Evolutionary conservation across 2,113 vertebrate species (phyloP).

Genomic region (Pteropus alecto): DNA sequence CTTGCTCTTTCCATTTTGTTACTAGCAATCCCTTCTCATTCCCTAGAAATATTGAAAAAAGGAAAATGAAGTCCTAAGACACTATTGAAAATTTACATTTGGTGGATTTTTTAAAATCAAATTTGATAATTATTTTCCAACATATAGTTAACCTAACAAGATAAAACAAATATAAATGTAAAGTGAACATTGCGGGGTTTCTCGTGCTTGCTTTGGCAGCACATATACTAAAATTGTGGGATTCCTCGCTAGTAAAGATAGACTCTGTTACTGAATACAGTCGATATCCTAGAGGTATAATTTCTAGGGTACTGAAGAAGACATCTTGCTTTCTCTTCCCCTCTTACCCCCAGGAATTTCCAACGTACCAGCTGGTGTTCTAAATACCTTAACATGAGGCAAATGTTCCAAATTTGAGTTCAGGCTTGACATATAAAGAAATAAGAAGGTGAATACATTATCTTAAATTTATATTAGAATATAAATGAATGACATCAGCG

Average conservation of each 20-base stretch:
- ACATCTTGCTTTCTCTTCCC: not conserved
- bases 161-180: not conserved
- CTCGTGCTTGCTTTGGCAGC: not conserved
- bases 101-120: not conserved
- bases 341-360: not conserved
- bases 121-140: not conserved
- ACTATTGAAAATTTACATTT: not conserved
- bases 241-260: not conserved
- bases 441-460: not conserved
- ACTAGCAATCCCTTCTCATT: not conserved
- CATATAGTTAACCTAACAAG: not conserved
- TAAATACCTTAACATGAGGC: not conserved
- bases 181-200: not conserved
- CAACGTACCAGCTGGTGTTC: not conserved
- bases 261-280: not conserved
- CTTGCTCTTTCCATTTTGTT: not conserved
- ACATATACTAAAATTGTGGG: too few species aligned
- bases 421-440: not conserved
- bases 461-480: not conserved
- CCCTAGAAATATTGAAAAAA: not conserved
- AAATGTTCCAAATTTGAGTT: not conserved
- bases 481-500: not conserved
- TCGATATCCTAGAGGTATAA: not conserved
- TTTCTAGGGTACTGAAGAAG: not conserved
- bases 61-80: not conserved